phyloP scores from a whole-genome alignment of 2,113 vertebrate species.

The Tragelaphus imberbis region DNA sequence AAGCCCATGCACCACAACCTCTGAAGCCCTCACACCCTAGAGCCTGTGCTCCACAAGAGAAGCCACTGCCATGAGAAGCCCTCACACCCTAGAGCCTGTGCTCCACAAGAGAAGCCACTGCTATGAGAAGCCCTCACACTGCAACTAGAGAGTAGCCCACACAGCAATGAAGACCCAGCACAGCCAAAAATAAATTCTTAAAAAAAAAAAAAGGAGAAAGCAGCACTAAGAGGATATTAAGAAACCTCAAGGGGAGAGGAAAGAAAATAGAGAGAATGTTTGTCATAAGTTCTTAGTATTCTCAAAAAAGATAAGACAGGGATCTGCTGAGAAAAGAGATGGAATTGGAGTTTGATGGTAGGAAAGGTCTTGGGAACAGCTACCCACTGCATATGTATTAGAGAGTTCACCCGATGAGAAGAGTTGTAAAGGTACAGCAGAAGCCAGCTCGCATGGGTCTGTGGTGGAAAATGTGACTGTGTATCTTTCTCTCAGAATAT shows the following conservation, averaged over 20 bases:
- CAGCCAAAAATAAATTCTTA: not conserved
- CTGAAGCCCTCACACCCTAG: not conserved
- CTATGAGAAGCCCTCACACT: not conserved
- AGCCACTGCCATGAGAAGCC: not conserved
- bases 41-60: not conserved
- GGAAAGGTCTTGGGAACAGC: not conserved
- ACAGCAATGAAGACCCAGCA: not conserved
- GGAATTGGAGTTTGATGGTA: not conserved
- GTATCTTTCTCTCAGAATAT: not conserved
- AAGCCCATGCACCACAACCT: not conserved
- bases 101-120: not conserved
- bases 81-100: not conserved
- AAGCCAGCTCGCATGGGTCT: not conserved
- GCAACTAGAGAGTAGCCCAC: not conserved
- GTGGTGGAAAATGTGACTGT: not conserved
- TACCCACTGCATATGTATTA: not conserved
- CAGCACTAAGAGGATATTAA: not conserved
- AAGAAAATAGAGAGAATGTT: not conserved
- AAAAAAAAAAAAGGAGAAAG: not conserved
- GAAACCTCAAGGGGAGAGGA: not conserved
- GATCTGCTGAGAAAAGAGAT: not conserved
- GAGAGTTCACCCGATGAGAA: not conserved
- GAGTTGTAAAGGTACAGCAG: not conserved
- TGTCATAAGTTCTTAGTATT: not conserved
- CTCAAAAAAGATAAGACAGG: not conserved